Evolutionary conservation across 2,797 vertebrate genomes (phyloP).

Genomic region (Arremon aurantiirostris): DNA sequence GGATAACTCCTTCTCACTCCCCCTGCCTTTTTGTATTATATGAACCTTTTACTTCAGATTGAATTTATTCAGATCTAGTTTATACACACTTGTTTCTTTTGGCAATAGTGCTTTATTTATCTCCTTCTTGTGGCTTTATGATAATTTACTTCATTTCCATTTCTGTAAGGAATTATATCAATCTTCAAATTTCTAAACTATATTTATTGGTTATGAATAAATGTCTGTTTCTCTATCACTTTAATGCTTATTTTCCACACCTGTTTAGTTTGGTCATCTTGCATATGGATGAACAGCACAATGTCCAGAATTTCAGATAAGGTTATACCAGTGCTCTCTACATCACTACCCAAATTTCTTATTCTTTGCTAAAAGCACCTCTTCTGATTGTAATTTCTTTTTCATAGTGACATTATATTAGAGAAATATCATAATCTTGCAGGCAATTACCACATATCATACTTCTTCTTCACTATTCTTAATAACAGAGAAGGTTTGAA

Average conservation of each 20-base stretch:
- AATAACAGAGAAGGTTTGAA: background rate
- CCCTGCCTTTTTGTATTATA: background rate
- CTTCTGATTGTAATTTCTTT: background rate
- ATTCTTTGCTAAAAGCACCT: background rate
- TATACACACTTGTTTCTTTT: background rate
- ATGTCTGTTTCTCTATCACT: background rate
- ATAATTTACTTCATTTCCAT: background rate
- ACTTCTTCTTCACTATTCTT: background rate
- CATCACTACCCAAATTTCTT: background rate
- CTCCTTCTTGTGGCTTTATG: background rate
- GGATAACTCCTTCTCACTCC: background rate
- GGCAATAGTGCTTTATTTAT: background rate
- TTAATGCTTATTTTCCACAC: background rate
- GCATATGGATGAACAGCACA: background rate
- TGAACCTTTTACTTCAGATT: background rate
- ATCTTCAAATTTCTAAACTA: background rate
- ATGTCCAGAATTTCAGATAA: background rate
- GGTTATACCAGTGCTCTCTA: background rate
- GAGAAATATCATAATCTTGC: background rate
- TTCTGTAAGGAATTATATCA: background rate
- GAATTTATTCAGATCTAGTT: background rate
- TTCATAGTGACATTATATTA: background rate
- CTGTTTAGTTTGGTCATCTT: background rate
- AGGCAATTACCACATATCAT: background rate
- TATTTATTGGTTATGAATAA: background rate